Conservation (phyloP, 2,797 vertebrate species). For the Sitta carolinensis region DNA sequence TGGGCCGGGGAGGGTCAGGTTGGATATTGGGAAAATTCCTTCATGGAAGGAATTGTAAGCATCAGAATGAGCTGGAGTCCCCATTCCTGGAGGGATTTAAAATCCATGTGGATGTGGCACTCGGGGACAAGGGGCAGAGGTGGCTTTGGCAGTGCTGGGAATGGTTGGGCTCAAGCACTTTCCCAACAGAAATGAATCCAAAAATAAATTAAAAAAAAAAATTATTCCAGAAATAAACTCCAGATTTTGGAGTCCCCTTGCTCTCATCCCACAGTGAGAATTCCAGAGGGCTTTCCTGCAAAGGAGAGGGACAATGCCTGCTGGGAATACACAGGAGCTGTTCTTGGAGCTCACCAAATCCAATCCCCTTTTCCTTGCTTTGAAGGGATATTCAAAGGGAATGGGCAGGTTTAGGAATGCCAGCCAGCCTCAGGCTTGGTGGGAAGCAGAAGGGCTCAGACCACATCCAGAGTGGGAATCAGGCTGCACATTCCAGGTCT, state of each 20-base stretch:
- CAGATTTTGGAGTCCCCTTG: not conserved
- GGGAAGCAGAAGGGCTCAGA: not conserved
- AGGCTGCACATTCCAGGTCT: rapidly evolving
- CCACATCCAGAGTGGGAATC: not conserved
- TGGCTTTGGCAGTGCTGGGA: not conserved
- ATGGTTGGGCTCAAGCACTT: not conserved
- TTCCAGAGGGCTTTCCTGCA: not conserved
- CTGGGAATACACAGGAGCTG: not conserved
- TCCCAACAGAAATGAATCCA: not conserved
- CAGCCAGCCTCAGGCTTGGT: rapidly evolving
- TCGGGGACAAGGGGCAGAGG: not conserved
- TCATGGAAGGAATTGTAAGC: not conserved
- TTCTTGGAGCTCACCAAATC: not conserved
- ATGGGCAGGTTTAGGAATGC: not conserved
- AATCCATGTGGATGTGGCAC: not conserved
- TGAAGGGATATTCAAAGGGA: not conserved
- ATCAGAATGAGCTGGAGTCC: not conserved
- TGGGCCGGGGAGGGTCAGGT: too few relatives aligned
- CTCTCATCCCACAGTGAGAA: not conserved
- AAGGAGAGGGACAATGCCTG: not conserved
- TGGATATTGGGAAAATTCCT: not conserved
- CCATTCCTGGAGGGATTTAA: not conserved
- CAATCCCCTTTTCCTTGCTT: not conserved
- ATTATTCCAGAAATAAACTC: not conserved
- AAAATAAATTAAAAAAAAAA: too few relatives aligned